phyloP scores from a whole-genome alignment of 2,113 vertebrate genomes.

The Zosterops lateralis region DNA sequence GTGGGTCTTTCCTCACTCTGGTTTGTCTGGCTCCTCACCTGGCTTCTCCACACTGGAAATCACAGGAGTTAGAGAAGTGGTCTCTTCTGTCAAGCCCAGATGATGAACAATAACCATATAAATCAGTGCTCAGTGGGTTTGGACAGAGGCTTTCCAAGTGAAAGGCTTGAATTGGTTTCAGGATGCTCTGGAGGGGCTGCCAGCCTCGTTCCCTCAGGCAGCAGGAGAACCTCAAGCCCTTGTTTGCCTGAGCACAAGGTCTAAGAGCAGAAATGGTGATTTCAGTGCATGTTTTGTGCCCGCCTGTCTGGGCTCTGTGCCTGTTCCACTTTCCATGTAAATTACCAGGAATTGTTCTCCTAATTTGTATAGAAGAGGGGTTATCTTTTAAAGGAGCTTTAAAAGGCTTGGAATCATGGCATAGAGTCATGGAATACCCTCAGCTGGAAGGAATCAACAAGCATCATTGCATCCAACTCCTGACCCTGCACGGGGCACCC shows the following conservation, averaged over 20 bases:
- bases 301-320: neutral
- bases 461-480: neutral
- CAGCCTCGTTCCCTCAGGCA: neutral
- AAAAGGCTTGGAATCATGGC: neutral
- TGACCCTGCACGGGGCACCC: neutral
- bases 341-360: accelerated
- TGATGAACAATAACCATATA: neutral
- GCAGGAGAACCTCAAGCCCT: neutral
- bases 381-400: neutral
- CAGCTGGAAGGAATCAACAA: neutral
- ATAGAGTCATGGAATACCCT: neutral
- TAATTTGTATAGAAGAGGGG: neutral
- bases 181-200: accelerated
- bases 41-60: accelerated
- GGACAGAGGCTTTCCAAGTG: neutral
- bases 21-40: neutral
- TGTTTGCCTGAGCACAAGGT: neutral
- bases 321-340: neutral
- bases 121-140: neutral
- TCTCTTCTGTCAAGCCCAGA: neutral
- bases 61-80: neutral
- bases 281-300: neutral
- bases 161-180: neutral
- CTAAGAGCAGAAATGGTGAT: neutral
- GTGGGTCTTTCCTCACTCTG: neutral